phyloP scores from a whole-genome alignment of 2,113 vertebrate species.

The Trichechus manatus region DNA sequence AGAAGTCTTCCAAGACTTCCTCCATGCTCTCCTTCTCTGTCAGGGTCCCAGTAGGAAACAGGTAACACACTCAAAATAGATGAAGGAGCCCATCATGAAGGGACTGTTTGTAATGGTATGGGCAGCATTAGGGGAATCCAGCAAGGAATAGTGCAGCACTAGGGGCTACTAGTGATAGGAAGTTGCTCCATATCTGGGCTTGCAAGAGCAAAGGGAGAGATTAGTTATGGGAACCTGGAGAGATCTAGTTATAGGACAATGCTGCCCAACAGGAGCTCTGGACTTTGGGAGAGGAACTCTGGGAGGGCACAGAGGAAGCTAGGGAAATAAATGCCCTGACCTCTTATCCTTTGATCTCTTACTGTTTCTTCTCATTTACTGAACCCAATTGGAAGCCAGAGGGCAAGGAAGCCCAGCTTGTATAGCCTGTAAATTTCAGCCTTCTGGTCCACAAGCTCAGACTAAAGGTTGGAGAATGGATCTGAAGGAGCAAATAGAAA shows the following conservation, averaged over 20 bases:
- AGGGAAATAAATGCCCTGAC: too few species aligned
- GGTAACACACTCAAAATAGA: background rate
- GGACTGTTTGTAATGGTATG: background rate
- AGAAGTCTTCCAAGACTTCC: background rate
- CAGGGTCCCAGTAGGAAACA: background rate
- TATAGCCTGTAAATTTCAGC: background rate
- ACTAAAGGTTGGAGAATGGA: conserved; percentile 6
- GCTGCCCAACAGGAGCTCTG: too few species aligned
- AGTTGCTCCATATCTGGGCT: background rate
- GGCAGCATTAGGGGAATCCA: background rate
- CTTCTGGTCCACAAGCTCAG: background rate
- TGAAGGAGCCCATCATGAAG: background rate
- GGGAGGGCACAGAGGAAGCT: too few species aligned
- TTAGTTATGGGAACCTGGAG: background rate
- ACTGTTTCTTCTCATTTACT: background rate
- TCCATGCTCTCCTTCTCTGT: background rate
- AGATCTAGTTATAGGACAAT: background rate
- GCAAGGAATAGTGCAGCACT: background rate
- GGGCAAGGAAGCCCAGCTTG: background rate
- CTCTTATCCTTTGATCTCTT: background rate
- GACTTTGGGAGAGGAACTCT: too few species aligned
- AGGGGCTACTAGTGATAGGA: background rate
- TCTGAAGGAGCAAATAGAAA: conserved; percentile 20
- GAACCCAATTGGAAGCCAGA: conserved; percentile 12
- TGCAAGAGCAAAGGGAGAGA: background rate